Evolutionary conservation across 2,113 vertebrate species (phyloP).

Genomic region (Falcunculus frontatus): DNA sequence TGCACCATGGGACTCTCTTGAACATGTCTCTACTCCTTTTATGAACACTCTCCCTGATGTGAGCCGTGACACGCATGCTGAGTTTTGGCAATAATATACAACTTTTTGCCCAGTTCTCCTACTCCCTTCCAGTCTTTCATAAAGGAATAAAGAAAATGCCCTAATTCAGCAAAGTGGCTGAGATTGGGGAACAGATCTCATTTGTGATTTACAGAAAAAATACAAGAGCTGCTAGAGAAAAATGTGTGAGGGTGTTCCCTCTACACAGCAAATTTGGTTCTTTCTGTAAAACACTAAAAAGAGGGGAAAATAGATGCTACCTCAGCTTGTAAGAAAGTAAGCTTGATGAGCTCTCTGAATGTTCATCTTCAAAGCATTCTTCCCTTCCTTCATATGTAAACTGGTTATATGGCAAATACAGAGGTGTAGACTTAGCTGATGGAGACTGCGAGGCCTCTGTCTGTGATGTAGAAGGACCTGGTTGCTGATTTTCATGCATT

Average conservation of each 20-base stretch:
- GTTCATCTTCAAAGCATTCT: constrained; percentile 81
- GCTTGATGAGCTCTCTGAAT: constrained; percentile 76
- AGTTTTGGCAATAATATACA: background rate
- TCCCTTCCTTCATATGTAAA: constrained; percentile 92
- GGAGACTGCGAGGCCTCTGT: constrained; percentile 82
- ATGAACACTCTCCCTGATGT: background rate
- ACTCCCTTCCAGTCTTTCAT: background rate
- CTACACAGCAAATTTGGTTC: background rate
- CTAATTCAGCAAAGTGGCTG: background rate
- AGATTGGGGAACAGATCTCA: background rate
- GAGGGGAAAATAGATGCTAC: constrained; percentile 39
- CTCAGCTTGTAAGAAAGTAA: constrained; percentile 79
- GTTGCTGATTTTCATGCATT: constrained; percentile 79
- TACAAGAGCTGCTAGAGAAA: background rate
- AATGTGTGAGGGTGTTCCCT: background rate
- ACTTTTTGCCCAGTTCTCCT: background rate
- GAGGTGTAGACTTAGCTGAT: constrained; percentile 80
- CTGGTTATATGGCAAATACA: constrained; percentile 89
- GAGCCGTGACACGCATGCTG: background rate
- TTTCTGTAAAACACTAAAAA: background rate
- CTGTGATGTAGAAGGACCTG: constrained; percentile 86
- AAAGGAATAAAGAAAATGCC: constrained; percentile 2
- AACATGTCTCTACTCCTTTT: background rate
- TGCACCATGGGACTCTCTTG: background rate
- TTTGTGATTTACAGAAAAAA: background rate